A percentile compares a stretch with the other conserved stretches of the same genome.
phyloP scores from a whole-genome alignment of 2,888 invertebrate genomes.

The Drosophila demipolita region DNA sequence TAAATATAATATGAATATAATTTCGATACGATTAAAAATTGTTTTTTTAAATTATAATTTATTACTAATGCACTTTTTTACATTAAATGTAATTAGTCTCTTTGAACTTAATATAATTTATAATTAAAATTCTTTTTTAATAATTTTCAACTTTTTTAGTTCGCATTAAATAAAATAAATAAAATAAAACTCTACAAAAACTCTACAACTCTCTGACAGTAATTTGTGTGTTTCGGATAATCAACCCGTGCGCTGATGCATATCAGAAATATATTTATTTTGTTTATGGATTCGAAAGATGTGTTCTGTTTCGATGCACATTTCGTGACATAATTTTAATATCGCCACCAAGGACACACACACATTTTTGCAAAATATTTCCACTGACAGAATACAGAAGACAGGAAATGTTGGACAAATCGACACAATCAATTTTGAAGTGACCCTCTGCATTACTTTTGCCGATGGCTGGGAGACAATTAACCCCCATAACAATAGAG shows the following conservation, averaged over 20 bases:
- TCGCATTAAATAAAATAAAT: background rate
- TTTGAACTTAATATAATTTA: background rate
- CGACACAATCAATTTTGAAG: conserved; percentile 45
- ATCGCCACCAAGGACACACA: background rate
- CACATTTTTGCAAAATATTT: background rate
- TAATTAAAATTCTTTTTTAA: background rate
- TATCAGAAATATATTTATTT: background rate
- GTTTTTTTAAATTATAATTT: background rate
- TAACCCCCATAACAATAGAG: conserved; percentile 33
- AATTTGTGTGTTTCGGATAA: background rate
- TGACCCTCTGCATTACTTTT: conserved; percentile 27
- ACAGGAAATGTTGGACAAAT: conserved; percentile 65
- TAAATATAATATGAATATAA: background rate
- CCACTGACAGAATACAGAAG: conserved; percentile 23
- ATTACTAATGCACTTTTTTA: background rate
- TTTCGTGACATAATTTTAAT: background rate
- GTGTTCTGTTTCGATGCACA: background rate
- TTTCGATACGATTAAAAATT: background rate
- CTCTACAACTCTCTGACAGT: background rate
- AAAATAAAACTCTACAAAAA: background rate
- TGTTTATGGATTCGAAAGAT: background rate
- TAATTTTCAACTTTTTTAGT: background rate
- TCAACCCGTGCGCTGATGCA: background rate
- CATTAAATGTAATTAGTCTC: background rate
- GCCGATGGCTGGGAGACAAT: conserved; percentile 18